Evolutionary conservation across 2,797 vertebrate genomes (phyloP), one percentile per base, ranked within the genome.

Genomic region (Rhinella marina): DNA sequence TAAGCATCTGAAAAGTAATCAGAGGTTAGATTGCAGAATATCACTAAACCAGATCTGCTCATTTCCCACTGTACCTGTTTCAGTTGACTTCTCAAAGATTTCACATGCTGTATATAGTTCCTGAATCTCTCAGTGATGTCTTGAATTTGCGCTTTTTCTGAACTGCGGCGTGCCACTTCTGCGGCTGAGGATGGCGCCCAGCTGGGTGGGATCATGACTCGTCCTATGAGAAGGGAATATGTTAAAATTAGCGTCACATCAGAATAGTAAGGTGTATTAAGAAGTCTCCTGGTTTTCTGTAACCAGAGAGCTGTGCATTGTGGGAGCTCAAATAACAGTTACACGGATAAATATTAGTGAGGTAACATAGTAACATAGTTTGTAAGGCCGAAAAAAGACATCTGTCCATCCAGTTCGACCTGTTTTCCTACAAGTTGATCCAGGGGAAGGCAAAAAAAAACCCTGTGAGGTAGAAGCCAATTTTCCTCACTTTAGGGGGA

Each of bases 31-130:
- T 32, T 32, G 32, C 32, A 41, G 3, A 6, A 6, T 41, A 41
- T 41, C 41, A 41, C 41, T 6, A 41, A 6, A 41, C 41, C 41
- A 41, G 41, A 41, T 41, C 2, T 25, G 2, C 0, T 12, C 27
- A 8, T 27, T 25, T 9, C 29, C 13, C n/a, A 57, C 8, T 32
- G 4, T 12, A 90, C 89, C 87, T 66, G 70, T 48, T 23, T 84
- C 32, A 85, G 57, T 70, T 90, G 90, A 41, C 57, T 82, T 16
- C 87, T 83, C 78, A 89, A 21, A 0, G 50, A 72, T 21, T 70
- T 73, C 25, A 91, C 89, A n/a, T 86, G 82, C 50, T 56, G 41
- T 29, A 91, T 75, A 19, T 86, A 90, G n/a, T 89, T 81, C 66
- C 68, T 48, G 27, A 90, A 87, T 61, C 82, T 73, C 5, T 90